These are phyloP conservation scores for Diarsia mendica DNA, from an alignment of 2,888 invertebrate genomes.

Conservation along the genomic window DNA sequence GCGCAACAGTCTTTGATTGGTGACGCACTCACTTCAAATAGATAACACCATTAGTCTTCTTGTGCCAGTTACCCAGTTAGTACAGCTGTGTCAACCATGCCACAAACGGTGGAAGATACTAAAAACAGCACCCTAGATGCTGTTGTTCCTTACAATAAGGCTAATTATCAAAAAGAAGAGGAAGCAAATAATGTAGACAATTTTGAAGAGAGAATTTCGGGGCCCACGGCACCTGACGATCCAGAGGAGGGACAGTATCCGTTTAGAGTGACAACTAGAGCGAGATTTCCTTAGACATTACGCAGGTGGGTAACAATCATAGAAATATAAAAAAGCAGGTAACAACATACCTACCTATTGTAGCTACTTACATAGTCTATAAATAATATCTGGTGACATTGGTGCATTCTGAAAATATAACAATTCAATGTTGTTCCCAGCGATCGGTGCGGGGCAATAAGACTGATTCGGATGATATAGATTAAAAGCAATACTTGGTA, in stretches of 20 bases:
- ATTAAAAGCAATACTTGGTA: too few relatives aligned
- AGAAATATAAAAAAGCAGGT: too few relatives aligned
- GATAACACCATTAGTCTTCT: not conserved
- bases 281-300: not conserved
- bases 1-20: not conserved
- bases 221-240: not conserved
- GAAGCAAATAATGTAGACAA: not conserved
- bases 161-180: conserved; percentile 5
- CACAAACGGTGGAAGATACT: not conserved
- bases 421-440: not conserved
- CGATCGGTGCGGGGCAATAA: not conserved
- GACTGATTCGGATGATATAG: not conserved
- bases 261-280: conserved; percentile 1
- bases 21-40: too few relatives aligned
- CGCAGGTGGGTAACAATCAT: not conserved
- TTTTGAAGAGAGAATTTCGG: not conserved
- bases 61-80: not conserved
- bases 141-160: not conserved
- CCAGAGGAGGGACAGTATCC: not conserved
- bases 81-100: not conserved
- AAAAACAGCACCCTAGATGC: not conserved
- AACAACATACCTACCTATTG: too few relatives aligned
- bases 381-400: not conserved
- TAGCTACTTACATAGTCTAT: too few relatives aligned
- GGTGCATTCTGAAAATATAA: not conserved